These are phyloP conservation scores for Oryzias sinensis DNA, from an alignment of 2,797 vertebrate genomes.

Conservation along the genomic window DNA sequence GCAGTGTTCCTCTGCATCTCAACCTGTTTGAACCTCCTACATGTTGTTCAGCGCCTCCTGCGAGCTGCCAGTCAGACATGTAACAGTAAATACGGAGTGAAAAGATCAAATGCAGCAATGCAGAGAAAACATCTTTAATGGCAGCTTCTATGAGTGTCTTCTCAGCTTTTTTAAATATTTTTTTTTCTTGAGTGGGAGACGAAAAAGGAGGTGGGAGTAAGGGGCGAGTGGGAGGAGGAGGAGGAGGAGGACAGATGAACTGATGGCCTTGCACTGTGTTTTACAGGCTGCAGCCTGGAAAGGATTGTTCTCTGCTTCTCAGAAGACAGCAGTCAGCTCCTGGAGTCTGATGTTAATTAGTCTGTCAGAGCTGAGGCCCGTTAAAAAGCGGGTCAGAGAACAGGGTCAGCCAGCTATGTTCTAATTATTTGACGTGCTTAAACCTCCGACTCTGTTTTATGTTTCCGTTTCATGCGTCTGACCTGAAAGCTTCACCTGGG, in stretches of 20 bases:
- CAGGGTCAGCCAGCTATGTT: slow-evolving; percentile 74
- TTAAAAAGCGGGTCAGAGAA: slow-evolving; percentile 70
- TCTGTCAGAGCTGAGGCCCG: slow-evolving; percentile 69
- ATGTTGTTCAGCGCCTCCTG: slow-evolving; percentile 20
- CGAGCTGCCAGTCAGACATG: slow-evolving; percentile 22
- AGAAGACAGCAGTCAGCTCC: slow-evolving; percentile 70
- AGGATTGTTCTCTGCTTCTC: slow-evolving; percentile 67
- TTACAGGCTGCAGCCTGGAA: slow-evolving; percentile 59
- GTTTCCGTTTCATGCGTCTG: slow-evolving; percentile 17
- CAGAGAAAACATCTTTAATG: slow-evolving; percentile 28
- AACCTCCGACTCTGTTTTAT: slow-evolving; percentile 38
- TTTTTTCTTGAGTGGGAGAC: slow-evolving; percentile 28
- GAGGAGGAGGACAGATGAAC: slow-evolving; percentile 65
- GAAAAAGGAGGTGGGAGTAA: slow-evolving; percentile 10
- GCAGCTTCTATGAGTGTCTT: slow-evolving; percentile 39
- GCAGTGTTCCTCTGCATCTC: slow-evolving; percentile 3
- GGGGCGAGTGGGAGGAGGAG: background rate
- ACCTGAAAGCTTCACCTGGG: slow-evolving; percentile 31
- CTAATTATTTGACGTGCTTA: slow-evolving; percentile 71
- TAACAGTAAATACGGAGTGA: slow-evolving; percentile 13
- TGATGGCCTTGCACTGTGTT: slow-evolving; percentile 70
- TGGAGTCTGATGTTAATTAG: slow-evolving; percentile 79
- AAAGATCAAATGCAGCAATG: slow-evolving; percentile 34
- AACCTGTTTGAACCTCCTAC: slow-evolving; percentile 27
- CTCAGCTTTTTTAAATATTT: slow-evolving; percentile 15